A percentile compares a stretch with the other conserved stretches of the same genome.
Evolutionary conservation across 2,888 invertebrate genomes (phyloP).

Genomic region (Silvanus unidentatus): DNA sequence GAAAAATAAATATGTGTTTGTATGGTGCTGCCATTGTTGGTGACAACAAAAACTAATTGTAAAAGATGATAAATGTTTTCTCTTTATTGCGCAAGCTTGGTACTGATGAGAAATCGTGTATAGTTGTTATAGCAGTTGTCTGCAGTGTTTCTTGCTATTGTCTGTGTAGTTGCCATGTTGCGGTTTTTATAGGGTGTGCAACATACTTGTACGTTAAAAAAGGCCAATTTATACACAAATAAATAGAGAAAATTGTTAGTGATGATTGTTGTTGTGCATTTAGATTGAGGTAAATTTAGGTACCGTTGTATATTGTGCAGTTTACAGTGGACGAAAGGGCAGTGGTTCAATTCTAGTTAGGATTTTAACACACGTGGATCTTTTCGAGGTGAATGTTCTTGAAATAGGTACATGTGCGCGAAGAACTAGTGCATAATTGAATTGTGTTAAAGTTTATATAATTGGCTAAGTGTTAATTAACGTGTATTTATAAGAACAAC

Average conservation of each 20-base stretch:
- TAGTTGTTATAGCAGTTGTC: conserved; percentile 8
- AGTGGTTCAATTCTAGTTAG: too few relatives aligned
- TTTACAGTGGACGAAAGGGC: too few relatives aligned
- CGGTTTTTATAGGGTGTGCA: conserved; percentile 29
- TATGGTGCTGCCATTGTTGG: too few relatives aligned
- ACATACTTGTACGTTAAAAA: conserved; percentile 6
- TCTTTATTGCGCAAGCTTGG: conserved; percentile 1
- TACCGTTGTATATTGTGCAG: too few relatives aligned
- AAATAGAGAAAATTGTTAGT: too few relatives aligned
- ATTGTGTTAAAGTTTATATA: conserved; percentile 7
- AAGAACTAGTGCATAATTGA: conserved; percentile 9
- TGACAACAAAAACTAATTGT: too few relatives aligned
- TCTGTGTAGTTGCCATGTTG: conserved; percentile 45
- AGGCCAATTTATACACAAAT: neutral
- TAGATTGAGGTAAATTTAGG: too few relatives aligned
- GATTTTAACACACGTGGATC: conserved; percentile 8
- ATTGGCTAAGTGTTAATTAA: neutral
- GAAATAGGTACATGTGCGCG: conserved; percentile 15
- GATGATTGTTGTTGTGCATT: too few relatives aligned
- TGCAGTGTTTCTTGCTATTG: conserved; percentile 19
- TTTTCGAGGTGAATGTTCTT: conserved; percentile 17
- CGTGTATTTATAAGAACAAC: conserved; percentile 17
- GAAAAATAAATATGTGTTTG: too few relatives aligned
- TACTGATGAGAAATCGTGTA: neutral
- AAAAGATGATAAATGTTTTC: too few relatives aligned